Evolutionary conservation across 2,888 invertebrate species (phyloP).

Genomic region (Torymus auratus): DNA sequence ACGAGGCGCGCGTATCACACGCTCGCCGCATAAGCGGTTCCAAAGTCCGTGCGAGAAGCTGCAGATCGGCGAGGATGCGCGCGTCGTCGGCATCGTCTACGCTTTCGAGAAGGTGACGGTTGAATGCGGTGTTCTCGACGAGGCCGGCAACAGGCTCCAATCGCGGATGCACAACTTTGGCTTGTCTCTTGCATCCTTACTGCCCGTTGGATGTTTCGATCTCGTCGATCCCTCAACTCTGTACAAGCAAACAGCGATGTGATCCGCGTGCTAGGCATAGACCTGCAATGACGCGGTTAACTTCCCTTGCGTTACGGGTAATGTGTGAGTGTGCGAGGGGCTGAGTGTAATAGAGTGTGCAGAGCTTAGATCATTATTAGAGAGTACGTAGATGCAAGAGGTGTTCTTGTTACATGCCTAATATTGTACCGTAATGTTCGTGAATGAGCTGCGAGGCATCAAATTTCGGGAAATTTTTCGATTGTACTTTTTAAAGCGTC

Average conservation of each 20-base stretch:
- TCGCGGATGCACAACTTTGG: slow-evolving; percentile 39
- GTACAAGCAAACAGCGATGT: slow-evolving; percentile 56
- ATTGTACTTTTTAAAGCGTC: too few relatives aligned
- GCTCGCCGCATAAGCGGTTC: slow-evolving; percentile 32
- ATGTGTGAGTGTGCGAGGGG: not conserved
- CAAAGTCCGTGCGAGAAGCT: slow-evolving; percentile 54
- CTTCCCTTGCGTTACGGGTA: not conserved
- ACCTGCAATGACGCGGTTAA: not conserved
- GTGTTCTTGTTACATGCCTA: too few relatives aligned
- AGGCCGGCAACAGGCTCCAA: not conserved
- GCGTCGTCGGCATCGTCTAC: slow-evolving; percentile 40
- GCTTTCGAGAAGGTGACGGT: slow-evolving; percentile 43
- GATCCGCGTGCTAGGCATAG: not conserved
- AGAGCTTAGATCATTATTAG: too few relatives aligned
- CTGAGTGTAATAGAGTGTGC: not conserved
- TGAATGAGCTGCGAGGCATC: too few relatives aligned
- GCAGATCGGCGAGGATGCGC: slow-evolving; percentile 12
- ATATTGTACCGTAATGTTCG: too few relatives aligned
- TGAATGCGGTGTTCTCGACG: slow-evolving; percentile 43
- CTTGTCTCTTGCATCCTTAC: slow-evolving; percentile 23
- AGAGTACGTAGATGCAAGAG: too few relatives aligned
- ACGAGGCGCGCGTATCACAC: slow-evolving; percentile 28
- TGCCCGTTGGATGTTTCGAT: slow-evolving; percentile 62
- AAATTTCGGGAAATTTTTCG: too few relatives aligned
- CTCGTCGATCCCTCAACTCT: slow-evolving; percentile 64